Evolutionary conservation across 2,797 vertebrate genomes (phyloP).

Genomic region (Synaphobranchus kaupii): DNA sequence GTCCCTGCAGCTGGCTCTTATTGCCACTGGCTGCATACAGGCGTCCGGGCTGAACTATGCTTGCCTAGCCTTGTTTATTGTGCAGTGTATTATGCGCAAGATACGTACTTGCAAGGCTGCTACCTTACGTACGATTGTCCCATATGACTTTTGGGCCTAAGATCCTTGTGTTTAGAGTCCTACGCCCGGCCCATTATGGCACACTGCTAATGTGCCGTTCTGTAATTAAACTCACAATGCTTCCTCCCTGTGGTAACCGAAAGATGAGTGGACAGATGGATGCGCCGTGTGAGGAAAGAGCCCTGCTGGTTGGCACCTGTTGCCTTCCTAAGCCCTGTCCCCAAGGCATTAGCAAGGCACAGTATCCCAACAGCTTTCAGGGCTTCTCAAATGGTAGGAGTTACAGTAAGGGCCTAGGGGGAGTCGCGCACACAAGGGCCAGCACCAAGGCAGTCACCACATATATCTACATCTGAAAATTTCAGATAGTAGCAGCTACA

Average conservation of each 20-base stretch:
- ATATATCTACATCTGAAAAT: not conserved
- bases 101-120: not conserved
- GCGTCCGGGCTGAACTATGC: no score
- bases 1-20: no score
- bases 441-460: not conserved
- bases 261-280: slow-evolving; percentile 25
- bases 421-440: not conserved
- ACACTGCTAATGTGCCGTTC: not conserved
- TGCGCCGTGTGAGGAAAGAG: slow-evolving; percentile 19
- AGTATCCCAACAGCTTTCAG: slow-evolving; percentile 2
- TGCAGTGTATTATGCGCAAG: no score
- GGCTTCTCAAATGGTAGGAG: not conserved
- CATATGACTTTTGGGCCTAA: not conserved
- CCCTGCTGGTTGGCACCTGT: slow-evolving; percentile 33
- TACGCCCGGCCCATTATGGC: not conserved
- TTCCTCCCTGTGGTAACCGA: not conserved
- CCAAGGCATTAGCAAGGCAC: slow-evolving; percentile 22
- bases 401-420: not conserved
- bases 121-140: not conserved
- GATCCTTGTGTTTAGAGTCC: not conserved
- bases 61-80: no score
- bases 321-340: slow-evolving; percentile 28
- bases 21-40: no score
- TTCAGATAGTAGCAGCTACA: not conserved
- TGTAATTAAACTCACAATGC: not conserved